Evolutionary conservation across 2,797 vertebrate genomes (phyloP).

Genomic region (Remorina albescens): DNA sequence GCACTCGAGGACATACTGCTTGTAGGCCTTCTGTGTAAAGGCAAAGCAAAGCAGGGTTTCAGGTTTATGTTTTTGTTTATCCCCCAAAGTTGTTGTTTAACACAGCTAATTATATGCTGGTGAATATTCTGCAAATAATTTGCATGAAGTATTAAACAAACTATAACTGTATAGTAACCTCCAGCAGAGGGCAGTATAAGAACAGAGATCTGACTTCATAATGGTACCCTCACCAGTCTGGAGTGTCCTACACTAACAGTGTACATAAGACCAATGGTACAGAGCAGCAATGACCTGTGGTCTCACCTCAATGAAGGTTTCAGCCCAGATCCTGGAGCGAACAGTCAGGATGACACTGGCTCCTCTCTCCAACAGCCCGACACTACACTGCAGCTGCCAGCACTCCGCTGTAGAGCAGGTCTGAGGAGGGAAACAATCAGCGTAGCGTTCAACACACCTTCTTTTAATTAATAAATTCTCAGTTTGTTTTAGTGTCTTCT

Average conservation of each 20-base stretch:
- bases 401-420: slow-evolving; percentile 88
- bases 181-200: slow-evolving; percentile 59
- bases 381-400: slow-evolving; percentile 87
- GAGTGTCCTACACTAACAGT: neutral
- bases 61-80: neutral
- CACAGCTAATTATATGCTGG: neutral
- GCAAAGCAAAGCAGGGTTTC: neutral
- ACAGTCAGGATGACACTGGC: slow-evolving; percentile 85
- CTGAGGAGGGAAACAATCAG: slow-evolving; percentile 67
- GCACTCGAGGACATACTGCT: slow-evolving; percentile 87
- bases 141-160: neutral
- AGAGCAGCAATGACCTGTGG: no score
- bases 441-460: neutral
- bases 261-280: neutral
- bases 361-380: slow-evolving; percentile 85
- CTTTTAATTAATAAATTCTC: neutral
- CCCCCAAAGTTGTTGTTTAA: neutral
- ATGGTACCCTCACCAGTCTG: neutral
- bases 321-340: slow-evolving; percentile 88
- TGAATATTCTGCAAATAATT: neutral
- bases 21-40: slow-evolving; percentile 81
- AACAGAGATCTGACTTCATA: neutral
- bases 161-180: neutral
- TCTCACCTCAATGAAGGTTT: slow-evolving; percentile 88
- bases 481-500: neutral